Percentiles rank a stretch among this genome's conserved stretches.
These are phyloP conservation scores for Eretmochelys imbricata DNA, from an alignment of 2,113 vertebrate genomes.

Conservation along the genomic window DNA sequence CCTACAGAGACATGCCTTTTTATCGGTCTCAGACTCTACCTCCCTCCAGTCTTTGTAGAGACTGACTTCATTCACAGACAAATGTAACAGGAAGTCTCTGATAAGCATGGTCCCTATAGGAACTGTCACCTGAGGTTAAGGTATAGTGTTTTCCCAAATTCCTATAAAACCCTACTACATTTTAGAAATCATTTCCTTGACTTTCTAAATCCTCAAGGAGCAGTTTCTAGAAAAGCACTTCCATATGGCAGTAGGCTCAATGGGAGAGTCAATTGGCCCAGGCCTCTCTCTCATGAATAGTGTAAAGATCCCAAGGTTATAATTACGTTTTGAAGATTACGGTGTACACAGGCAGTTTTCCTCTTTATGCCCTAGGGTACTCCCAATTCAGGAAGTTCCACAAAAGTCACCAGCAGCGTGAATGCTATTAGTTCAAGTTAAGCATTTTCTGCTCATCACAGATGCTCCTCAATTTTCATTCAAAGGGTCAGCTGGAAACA, in stretches of 20 bases:
- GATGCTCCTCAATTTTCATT: neutral
- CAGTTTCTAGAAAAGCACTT: slow-evolving; percentile 75
- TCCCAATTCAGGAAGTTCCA: slow-evolving; percentile 50
- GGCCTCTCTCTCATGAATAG: slow-evolving; percentile 21
- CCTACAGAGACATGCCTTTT: slow-evolving; percentile 52
- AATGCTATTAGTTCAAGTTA: neutral
- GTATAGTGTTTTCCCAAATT: slow-evolving; percentile 65
- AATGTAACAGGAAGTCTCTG: slow-evolving; percentile 70
- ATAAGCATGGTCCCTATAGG: slow-evolving; percentile 48
- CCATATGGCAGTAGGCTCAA: slow-evolving; percentile 76
- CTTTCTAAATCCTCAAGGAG: slow-evolving; percentile 71
- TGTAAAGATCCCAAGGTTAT: slow-evolving; percentile 52
- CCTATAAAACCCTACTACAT: slow-evolving; percentile 72
- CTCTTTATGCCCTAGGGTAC: slow-evolving; percentile 1
- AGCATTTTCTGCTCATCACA: neutral
- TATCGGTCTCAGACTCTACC: slow-evolving; percentile 36
- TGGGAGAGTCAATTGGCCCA: slow-evolving; percentile 67
- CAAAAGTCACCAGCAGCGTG: neutral
- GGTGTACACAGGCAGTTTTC: slow-evolving; percentile 34
- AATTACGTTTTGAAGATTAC: slow-evolving; percentile 45
- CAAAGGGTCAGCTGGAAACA: neutral
- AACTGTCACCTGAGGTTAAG: slow-evolving; percentile 65
- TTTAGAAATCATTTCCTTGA: slow-evolving; percentile 74
- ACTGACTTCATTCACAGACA: slow-evolving; percentile 63
- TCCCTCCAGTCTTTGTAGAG: slow-evolving; percentile 53